Evolutionary conservation across 1,140 invertebrate genomes (phyloP).

Genomic region (Berghia stephanieae): DNA sequence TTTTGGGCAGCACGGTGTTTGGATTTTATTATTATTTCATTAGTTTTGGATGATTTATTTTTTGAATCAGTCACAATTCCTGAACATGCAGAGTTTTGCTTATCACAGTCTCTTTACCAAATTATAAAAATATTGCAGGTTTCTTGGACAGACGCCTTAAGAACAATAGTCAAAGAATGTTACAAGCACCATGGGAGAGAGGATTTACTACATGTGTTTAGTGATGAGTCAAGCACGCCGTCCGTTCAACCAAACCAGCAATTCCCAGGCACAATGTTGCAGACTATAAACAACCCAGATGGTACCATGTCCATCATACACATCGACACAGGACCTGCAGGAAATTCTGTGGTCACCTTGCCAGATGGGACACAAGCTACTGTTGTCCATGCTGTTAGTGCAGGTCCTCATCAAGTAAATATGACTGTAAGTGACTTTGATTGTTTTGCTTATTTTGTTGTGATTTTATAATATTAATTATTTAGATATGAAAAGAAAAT

Average conservation of each 20-base stretch:
- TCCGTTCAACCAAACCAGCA: conserved; percentile 35
- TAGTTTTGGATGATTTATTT: too few relatives aligned
- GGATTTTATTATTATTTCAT: conserved; percentile 14
- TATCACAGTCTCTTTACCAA: too few relatives aligned
- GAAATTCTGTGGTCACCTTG: conserved; percentile 81
- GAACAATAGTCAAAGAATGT: conserved; percentile 97
- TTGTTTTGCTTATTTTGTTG: too few relatives aligned
- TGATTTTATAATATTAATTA: too few relatives aligned
- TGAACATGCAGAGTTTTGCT: too few relatives aligned
- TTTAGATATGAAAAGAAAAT: too few relatives aligned
- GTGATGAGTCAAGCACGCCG: conserved; percentile 74
- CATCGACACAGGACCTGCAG: conserved; percentile 86
- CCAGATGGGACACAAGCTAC: conserved; percentile 95
- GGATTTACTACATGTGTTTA: conserved; percentile 93
- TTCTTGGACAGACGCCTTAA: conserved; percentile 96
- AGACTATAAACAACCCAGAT: conserved; percentile 96
- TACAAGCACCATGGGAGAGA: conserved; percentile 97
- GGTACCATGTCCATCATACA: conserved; percentile 96
- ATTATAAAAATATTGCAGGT: too few relatives aligned
- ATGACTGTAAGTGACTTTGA: conserved; percentile 32
- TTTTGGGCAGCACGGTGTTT: not conserved
- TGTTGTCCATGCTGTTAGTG: conserved; percentile 85
- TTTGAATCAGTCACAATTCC: too few relatives aligned
- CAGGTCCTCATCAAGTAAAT: conserved; percentile 35
- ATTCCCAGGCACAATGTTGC: conserved; percentile 78